Evolutionary conservation across 2,797 vertebrate species (phyloP).

Genomic region (Chelon labrosus): DNA sequence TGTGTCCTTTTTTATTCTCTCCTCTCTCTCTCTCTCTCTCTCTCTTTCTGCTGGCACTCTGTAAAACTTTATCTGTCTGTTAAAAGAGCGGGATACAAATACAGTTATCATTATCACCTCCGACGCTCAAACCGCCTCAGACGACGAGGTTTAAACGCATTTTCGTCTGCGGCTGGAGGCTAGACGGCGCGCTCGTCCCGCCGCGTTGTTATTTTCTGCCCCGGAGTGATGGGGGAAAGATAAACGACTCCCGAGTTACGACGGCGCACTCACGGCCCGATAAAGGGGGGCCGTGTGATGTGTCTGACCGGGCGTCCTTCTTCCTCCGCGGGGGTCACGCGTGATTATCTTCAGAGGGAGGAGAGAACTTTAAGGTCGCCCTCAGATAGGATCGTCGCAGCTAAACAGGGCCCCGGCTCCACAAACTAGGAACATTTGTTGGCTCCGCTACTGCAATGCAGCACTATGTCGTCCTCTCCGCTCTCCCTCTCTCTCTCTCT

Average conservation of each 20-base stretch:
- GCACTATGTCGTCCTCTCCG: conserved; percentile 71
- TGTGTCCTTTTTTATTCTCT: background rate
- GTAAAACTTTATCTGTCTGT: conserved; percentile 48
- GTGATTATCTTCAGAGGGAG: conserved; percentile 59
- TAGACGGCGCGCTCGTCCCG: conserved; percentile 19
- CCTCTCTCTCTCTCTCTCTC: background rate
- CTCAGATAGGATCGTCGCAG: conserved; percentile 49
- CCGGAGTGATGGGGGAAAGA: conserved; percentile 47
- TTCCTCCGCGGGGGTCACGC: conserved; percentile 63
- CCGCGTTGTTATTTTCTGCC: background rate
- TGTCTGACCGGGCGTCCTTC: conserved; percentile 60
- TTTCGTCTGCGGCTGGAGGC: conserved; percentile 33
- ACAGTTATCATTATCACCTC: conserved; percentile 59
- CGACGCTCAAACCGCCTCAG: conserved; percentile 38
- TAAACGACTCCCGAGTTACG: conserved; percentile 60
- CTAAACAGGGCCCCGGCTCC: conserved; percentile 51
- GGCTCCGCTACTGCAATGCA: conserved; percentile 81
- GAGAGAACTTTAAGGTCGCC: conserved; percentile 43
- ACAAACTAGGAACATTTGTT: conserved; percentile 62
- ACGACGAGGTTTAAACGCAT: conserved; percentile 63
- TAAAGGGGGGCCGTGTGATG: conserved; percentile 62
- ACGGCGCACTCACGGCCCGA: conserved; percentile 56
- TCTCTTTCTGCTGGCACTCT: background rate
- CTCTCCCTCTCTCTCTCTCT: conserved; percentile 50
- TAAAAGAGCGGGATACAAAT: conserved; percentile 30